Base-by-base conservation (phyloP, 2,888 invertebrate species). In the Cylindroiulus punctatus region DNA sequence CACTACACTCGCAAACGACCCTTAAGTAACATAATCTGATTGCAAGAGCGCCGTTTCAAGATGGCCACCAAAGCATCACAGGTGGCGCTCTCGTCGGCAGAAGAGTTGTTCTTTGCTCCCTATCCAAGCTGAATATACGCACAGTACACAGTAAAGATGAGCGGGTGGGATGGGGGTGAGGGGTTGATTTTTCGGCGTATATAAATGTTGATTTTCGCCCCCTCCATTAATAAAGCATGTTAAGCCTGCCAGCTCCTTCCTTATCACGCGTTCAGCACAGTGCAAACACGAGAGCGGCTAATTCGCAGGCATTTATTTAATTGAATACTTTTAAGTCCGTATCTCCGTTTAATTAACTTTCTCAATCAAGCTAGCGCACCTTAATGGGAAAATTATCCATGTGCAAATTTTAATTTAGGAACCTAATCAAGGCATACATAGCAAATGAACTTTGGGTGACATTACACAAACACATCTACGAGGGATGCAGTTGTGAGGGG, bases 381-480 rank as follows among this genome's bases (percentile, higher is more conserved):
- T 87, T 87, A 87, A 87, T 87, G 87, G 87, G 87, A 87, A 87
- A 87, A 87, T 87, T 87, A 87, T 87, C 87, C 87, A 87, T 84
- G 87, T 87, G 87, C 87, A 87, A 87, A 87, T 87, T 87, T 87
- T 87, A 87, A 87, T 87, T 87, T 87, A 85, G 81, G 57, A 87
- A 65, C 85, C 86, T 87, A 87, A 87, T 87, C 87, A 87, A 84
- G 86, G 86, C 86, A 86, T 86, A 86, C 86, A 86, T 86, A 81
- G 86, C 86, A 86, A 86, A 86, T 86, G 86, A 86, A 86, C 86
- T 86, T 86, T 81, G 86, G 86, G 86, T 40, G 86, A 86, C 81
- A 65, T 52, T 81, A 86, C 30, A 81, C 65, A 85, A 85, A 76
- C 44, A 84, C 44, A 26, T 44, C 40, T 44, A 26, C 47, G 85